Evolutionary conservation across 1,140 invertebrate species (phyloP).

Genomic region (Periplaneta americana): DNA sequence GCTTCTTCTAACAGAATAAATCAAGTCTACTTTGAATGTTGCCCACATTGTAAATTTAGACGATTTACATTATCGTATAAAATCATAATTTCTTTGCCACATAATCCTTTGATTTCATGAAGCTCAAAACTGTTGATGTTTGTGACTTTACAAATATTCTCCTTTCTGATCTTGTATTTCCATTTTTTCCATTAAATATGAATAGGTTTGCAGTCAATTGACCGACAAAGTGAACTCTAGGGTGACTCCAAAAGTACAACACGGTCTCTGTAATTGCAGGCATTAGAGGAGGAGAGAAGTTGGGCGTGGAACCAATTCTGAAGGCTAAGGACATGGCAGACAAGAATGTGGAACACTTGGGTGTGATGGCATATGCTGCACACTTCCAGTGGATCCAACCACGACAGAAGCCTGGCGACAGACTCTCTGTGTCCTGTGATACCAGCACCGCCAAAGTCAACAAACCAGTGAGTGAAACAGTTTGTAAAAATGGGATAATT

Average conservation of each 20-base stretch:
- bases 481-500: no score
- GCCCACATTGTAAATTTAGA: no score
- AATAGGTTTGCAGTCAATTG: no score
- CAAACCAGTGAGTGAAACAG: conserved; percentile 73
- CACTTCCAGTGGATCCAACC: conserved; percentile 84
- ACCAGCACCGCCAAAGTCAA: conserved; percentile 76
- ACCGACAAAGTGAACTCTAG: neutral
- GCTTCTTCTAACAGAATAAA: no score
- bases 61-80: no score
- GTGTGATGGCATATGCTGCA: conserved; percentile 92
- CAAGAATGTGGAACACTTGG: conserved; percentile 89
- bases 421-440: conserved; percentile 67
- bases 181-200: no score
- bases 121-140: no score
- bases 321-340: conserved; percentile 92
- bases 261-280: conserved; percentile 34
- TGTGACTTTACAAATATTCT: no score
- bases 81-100: no score
- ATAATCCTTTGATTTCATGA: no score
- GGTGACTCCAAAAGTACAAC: neutral
- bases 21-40: no score
- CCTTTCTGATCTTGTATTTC: no score
- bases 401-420: conserved; percentile 69
- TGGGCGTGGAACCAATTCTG: conserved; percentile 83
- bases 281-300: conserved; percentile 52